Base-by-base conservation (phyloP, 1,140 invertebrate species). In the Bombus picipes region DNA sequence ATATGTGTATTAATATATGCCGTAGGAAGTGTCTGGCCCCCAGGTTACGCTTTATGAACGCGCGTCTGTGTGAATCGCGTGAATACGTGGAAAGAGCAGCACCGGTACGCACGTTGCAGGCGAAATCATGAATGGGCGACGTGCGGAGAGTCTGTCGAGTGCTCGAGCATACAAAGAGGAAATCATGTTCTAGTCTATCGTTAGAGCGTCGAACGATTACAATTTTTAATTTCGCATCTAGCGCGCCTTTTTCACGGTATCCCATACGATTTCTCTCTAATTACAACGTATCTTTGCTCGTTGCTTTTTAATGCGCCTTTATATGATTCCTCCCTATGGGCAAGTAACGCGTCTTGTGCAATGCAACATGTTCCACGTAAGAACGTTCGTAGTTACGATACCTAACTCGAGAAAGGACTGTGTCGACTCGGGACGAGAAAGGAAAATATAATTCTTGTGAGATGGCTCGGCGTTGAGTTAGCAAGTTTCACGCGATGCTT, bases 81-180 rank as follows among this genome's bases (percentile, higher is more conserved):
- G 47, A 68, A 25, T 65, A 77, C 80, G 84, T 32, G 77, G 62
- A 75, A 37, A 87, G 68, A 72, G 39, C 57, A 10, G 70, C 70
- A 12, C 59, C 39, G 70, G 37, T n/a, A 57, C 62, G 47, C 72
- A 65, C 57, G 74, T 70, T 70, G 71, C 65, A 41, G 37, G 86
- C 41, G 22, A 76, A 85, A 85, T 90, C 86, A 87, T 89, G 88
- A 90, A 90, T 90, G 88, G 43, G 53, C 75, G 77, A 79, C 59
- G 28, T 28, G 25, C 53, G 37, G 32, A 57, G 37, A 59, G 81
- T 34, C 75, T 39, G 15, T 73, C 74, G 74, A 47, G 65, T 34
- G 77, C 43, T 62, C 75, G 47, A 25, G 59, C 70, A 15, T 22
- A 32, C 47, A 75, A 75, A 72, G 79, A 88, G 82, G 81, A 77